Percentiles rank a stretch among this genome's conserved stretches.
Conservation (phyloP, 2,113 vertebrate species). For the Larimichthys crocea region DNA sequence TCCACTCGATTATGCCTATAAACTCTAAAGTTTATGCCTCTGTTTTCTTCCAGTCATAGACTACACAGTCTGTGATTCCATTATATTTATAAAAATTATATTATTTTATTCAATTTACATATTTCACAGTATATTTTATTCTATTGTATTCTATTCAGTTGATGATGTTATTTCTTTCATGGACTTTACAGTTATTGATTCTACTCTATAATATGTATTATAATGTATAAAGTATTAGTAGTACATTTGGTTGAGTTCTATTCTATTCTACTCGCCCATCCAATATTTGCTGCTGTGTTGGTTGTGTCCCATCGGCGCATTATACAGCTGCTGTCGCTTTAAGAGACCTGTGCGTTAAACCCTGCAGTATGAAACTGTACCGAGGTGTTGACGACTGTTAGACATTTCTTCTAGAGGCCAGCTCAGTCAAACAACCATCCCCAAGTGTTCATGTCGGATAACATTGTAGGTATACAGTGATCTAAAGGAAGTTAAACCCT, state of each 20-base stretch:
- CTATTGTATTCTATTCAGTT: too few relatives aligned
- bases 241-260: background rate
- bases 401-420: background rate
- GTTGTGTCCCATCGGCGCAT: background rate
- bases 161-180: too few relatives aligned
- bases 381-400: background rate
- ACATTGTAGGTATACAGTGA: background rate
- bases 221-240: too few relatives aligned
- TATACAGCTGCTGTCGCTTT: slow-evolving; percentile 65
- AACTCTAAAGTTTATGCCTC: too few relatives aligned
- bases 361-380: slow-evolving; percentile 56
- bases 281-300: background rate
- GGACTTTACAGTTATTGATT: too few relatives aligned
- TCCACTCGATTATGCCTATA: too few relatives aligned
- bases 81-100: too few relatives aligned
- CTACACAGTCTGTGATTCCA: too few relatives aligned
- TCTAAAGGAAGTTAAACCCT: background rate
- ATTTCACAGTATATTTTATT: too few relatives aligned
- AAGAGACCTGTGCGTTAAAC: slow-evolving; percentile 58
- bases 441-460: background rate
- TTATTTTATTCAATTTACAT: too few relatives aligned
- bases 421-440: background rate
- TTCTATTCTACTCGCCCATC: slow-evolving; percentile 16
- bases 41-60: too few relatives aligned
- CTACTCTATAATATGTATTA: too few relatives aligned